phyloP scores from a whole-genome alignment of 2,113 vertebrate species.

The Ivindomyrus marchei region DNA sequence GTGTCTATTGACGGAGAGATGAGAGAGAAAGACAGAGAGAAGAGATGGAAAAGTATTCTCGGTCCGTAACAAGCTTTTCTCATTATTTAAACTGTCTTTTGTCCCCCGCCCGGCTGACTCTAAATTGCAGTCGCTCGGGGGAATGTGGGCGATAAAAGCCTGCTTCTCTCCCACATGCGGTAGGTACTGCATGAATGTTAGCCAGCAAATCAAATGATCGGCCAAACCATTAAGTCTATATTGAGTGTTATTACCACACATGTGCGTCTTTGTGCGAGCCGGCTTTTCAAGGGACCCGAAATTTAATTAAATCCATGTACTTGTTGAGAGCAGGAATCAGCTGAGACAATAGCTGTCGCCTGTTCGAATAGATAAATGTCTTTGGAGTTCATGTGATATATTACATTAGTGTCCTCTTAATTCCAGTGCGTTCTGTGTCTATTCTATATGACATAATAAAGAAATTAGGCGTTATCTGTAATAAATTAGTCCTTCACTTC shows the following conservation, averaged over 20 bases:
- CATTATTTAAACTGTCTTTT: conserved; percentile 82
- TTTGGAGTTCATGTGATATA: conserved; percentile 34
- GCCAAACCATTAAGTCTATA: conserved; percentile 89
- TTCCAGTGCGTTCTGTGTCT: neutral
- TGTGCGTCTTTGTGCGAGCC: conserved; percentile 82
- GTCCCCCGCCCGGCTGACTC: conserved; percentile 77
- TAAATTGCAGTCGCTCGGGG: conserved; percentile 94
- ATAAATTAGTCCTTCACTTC: neutral
- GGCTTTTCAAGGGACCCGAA: conserved; percentile 79
- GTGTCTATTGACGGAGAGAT: conserved; percentile 72
- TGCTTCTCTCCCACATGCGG: conserved; percentile 65
- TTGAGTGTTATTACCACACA: conserved; percentile 82
- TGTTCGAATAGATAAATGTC: conserved; percentile 57
- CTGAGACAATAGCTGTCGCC: conserved; percentile 76
- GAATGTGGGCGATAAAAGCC: conserved; percentile 75
- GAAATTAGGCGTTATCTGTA: neutral
- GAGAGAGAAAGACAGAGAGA: conserved; percentile 52
- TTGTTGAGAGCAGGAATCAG: conserved; percentile 72
- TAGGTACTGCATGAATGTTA: conserved; percentile 75
- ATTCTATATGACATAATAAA: neutral
- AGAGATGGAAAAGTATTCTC: conserved; percentile 76
- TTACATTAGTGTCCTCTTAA: conserved; percentile 31
- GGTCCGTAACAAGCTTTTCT: conserved; percentile 82
- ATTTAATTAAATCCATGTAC: conserved; percentile 96
- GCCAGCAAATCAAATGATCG: conserved; percentile 78